Evolutionary conservation across 2,113 vertebrate genomes (phyloP), one percentile per base, ranked within the genome.

Genomic region (Coreoperca whiteheadi): DNA sequence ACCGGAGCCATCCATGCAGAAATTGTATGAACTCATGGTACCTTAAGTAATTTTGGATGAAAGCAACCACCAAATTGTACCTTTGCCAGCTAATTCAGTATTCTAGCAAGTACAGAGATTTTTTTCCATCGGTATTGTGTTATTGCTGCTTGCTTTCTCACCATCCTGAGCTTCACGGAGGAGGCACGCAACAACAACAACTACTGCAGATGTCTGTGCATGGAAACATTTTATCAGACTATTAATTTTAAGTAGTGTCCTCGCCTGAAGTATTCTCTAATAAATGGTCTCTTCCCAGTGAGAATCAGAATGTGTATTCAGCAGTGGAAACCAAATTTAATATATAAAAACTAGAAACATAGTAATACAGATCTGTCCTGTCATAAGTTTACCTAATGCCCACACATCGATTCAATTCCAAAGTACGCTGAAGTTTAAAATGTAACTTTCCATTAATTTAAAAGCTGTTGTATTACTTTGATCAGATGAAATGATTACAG

Each of bases 401-500:
- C 39, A 65, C 70, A 41, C 74, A 83, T 51, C 16, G 46, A 76
- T 77, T 78, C 53, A 50, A 39, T 79, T 69, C 15, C 69, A 63
- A 73, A 78, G 79, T 81, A 84, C 81, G 90, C 83, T 72, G 60
- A 84, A 79, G 81, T 93, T 88, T 75, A 80, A 86, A 91, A 86
- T 87, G 41, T 81, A 85, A 72, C 82, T 87, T 71, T 91, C 84
- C 90, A 93, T 91, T 92, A 18, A 94, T 94, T 93, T 93, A 88
- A 94, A 94, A 94, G 89, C 92, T 90, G 93, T 91, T 94, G 87
- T 91, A 81, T 92, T 87, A 93, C 91, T 95, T 94, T 95, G 92
- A 95, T 95, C 93, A 94, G 89, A 93, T 94, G 81, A 92, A 92
- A 85, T 89, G 94, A 95, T 96, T 95, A 95, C 48, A 76, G 93